These are phyloP conservation scores for Volucella inflata DNA, from an alignment of 2,888 invertebrate genomes.

Conservation along the genomic window DNA sequence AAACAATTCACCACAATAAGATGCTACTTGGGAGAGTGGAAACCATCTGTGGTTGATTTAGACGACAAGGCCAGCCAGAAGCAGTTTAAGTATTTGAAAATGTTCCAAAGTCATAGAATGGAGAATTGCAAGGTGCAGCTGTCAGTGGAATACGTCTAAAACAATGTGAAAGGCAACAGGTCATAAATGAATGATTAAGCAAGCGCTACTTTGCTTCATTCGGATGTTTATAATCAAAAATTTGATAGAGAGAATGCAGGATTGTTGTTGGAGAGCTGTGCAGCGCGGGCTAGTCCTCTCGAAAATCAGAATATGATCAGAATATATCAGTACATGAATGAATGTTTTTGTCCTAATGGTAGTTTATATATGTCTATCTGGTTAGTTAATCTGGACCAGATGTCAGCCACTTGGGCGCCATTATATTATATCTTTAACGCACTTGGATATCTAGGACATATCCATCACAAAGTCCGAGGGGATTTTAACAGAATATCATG, in stretches of 20 bases:
- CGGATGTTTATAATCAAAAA: constrained; percentile 45
- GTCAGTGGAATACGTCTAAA: constrained; percentile 77
- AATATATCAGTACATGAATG: constrained; percentile 76
- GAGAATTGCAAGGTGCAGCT: constrained; percentile 78
- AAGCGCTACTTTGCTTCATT: constrained; percentile 54
- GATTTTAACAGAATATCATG: too few species aligned
- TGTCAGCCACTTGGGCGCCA: constrained; percentile 69
- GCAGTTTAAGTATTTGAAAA: constrained; percentile 78
- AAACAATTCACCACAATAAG: constrained; percentile 75
- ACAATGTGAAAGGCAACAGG: constrained; percentile 59
- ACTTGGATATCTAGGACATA: constrained; percentile 59
- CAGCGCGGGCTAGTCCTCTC: constrained; percentile 48
- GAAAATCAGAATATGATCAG: constrained; percentile 76
- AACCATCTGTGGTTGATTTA: constrained; percentile 62
- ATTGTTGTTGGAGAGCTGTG: constrained; percentile 10
- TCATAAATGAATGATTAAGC: constrained; percentile 59
- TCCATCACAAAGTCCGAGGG: constrained; percentile 33
- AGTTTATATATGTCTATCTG: constrained; percentile 75
- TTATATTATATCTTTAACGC: constrained; percentile 73
- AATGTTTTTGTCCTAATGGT: constrained; percentile 76
- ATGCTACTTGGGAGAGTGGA: constrained; percentile 70
- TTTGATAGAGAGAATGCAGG: constrained; percentile 16
- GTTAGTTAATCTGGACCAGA: constrained; percentile 67
- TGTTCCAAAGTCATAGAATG: constrained; percentile 78
- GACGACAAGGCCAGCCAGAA: constrained; percentile 78